Evolutionary conservation across 2,888 invertebrate species (phyloP), one percentile per base, ranked within the genome.

Genomic region (Bruchidius siliquastri): DNA sequence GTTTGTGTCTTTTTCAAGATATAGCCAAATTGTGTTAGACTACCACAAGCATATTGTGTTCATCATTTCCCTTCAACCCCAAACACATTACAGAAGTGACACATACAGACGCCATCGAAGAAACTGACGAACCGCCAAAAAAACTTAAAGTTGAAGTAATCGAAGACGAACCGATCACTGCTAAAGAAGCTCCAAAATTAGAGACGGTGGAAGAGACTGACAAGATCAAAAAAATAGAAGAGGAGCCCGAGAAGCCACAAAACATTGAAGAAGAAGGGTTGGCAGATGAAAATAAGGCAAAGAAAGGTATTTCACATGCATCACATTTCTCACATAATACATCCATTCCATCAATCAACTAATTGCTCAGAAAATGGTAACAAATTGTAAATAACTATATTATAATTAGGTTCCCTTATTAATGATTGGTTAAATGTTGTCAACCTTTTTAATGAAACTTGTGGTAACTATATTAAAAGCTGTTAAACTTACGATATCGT

Each of bases 81-180:
- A 21, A 68, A 68, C 68, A 68, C 68, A 68, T 87, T 83, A 80
- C 86, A 84, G 87, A 88, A 81, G 86, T 87, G 80, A 86, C 84
- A 74, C 84, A 84, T 76, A 84, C 85, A 72, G 87, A 86, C 75
- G 86, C 86, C 30, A 81, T 85, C 67, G 86, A 86, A 81, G 85
- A 85, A 79, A 80, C 79, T 18, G 84, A 83, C 77, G 82, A 85
- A 72, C 83, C 84, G 32, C 82, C 84, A 72, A 82, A 82, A 79
- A 82, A 89, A 86, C 83, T 87, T 69, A 84, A 87, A 76, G 81
- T 87, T 79, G 89, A 90, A 85, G 88, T 87, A 80, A 86, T 89
- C 77, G 83, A 89, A 72, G 88, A 90, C 78, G 88, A 87, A 77
- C 79, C 79, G n/a, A 72, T 79, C 71, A 76, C 73, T 32, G 76